Percentiles rank a stretch among this genome's conserved stretches.
Evolutionary conservation across 1,140 invertebrate genomes (phyloP).

Genomic region (Sycobia sp.): DNA sequence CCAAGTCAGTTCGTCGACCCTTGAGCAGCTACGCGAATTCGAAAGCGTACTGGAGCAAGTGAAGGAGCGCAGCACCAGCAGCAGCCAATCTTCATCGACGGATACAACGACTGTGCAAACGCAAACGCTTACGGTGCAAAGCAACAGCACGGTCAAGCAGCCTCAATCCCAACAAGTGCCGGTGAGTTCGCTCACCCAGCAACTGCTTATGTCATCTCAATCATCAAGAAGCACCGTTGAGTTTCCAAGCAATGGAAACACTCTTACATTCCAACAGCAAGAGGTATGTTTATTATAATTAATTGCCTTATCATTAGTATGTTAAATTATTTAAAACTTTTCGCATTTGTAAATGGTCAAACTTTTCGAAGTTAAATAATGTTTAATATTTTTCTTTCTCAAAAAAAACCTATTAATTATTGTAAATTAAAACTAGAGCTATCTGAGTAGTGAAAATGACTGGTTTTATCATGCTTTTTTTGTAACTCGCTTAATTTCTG

Average conservation of each 20-base stretch:
- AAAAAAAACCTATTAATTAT: too few species aligned
- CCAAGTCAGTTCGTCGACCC: conserved; percentile 66
- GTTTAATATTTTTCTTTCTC: too few species aligned
- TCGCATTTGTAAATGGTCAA: too few species aligned
- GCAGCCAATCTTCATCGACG: conserved; percentile 47
- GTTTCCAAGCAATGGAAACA: conserved; percentile 49
- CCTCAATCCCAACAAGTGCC: conserved; percentile 45
- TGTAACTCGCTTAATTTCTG: too few species aligned
- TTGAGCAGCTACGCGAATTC: conserved; percentile 80
- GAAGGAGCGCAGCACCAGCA: conserved; percentile 72
- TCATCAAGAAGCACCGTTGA: conserved; percentile 42
- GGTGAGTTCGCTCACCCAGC: conserved; percentile 49
- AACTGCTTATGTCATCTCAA: conserved; percentile 53
- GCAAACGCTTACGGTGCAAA: conserved; percentile 48
- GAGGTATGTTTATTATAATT: too few species aligned
- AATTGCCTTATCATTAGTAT: too few species aligned
- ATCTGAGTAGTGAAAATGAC: too few species aligned
- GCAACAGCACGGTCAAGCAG: conserved; percentile 39
- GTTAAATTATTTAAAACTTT: too few species aligned
- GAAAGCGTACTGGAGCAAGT: conserved; percentile 82
- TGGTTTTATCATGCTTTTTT: too few species aligned
- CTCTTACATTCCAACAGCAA: conserved; percentile 47
- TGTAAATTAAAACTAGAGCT: too few species aligned
- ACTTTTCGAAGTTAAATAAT: too few species aligned
- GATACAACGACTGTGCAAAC: conserved; percentile 57